A percentile compares a stretch with the other conserved stretches of the same genome.
Conservation (phyloP, 2,797 vertebrate genomes). For the Tragelaphus oryx region DNA sequence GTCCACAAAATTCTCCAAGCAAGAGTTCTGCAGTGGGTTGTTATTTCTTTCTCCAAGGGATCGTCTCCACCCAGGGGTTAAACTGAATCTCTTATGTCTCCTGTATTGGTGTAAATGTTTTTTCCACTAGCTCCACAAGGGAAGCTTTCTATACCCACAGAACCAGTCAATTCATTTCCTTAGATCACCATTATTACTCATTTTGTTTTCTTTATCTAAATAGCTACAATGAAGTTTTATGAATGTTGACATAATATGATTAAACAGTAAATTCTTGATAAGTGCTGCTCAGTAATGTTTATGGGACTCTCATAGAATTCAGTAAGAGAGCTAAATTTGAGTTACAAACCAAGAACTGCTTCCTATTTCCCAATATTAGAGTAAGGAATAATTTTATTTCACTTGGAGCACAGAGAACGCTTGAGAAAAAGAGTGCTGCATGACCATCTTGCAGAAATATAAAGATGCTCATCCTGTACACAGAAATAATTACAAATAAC, state of each 20-base stretch:
- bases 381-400: neutral
- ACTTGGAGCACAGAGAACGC: neutral
- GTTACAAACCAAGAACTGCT: neutral
- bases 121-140: neutral
- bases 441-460: neutral
- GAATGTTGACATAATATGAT: neutral
- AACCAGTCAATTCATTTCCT: neutral
- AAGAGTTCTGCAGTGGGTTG: neutral
- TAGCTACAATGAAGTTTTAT: neutral
- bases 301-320: neutral
- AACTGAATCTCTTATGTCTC: neutral
- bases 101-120: neutral
- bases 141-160: neutral
- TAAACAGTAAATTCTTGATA: neutral
- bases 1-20: neutral
- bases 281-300: neutral
- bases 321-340: neutral
- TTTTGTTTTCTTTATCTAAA: neutral
- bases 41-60: neutral
- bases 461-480: neutral
- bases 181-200: neutral
- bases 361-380: neutral
- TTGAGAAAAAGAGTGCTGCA: neutral
- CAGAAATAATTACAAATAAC: neutral
- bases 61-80: fast-evolving